Percentiles rank a stretch among this genome's conserved stretches.
Evolutionary conservation across 2,113 vertebrate species (phyloP).

Genomic region (Struthidea cinerea): DNA sequence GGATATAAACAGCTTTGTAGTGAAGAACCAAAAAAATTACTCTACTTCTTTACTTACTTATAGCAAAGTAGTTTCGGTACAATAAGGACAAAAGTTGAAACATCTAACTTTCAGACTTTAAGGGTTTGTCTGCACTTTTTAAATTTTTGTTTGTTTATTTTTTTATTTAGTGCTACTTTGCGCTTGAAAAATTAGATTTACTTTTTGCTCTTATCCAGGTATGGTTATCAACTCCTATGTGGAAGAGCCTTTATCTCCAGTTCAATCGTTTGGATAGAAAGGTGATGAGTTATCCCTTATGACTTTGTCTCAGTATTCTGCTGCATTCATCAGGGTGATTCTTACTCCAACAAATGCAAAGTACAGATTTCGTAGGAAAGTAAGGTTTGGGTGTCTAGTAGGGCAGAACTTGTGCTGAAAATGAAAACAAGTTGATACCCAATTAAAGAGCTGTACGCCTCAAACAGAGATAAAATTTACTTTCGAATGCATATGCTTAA

Average conservation of each 20-base stretch:
- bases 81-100: not conserved
- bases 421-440: not conserved
- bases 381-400: not conserved
- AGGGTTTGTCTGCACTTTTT: not conserved
- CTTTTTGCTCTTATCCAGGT: not conserved
- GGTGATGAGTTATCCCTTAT: not conserved
- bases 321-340: not conserved
- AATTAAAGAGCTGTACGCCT: not conserved
- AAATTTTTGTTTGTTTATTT: not conserved
- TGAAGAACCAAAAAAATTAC: not conserved
- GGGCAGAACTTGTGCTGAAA: not conserved
- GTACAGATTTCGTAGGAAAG: not conserved
- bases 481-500: not conserved
- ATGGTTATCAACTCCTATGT: not conserved
- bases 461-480: not conserved
- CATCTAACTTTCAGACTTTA: not conserved
- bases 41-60: not conserved
- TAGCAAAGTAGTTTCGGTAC: not conserved
- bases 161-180: not conserved
- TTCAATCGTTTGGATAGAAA: not conserved
- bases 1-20: not conserved
- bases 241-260: not conserved
- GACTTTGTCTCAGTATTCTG: not conserved
- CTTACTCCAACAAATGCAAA: not conserved
- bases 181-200: not conserved